A percentile compares a stretch with the other conserved stretches of the same genome.
Conservation (phyloP, 2,797 vertebrate species). For the Tragopan temminckii region DNA sequence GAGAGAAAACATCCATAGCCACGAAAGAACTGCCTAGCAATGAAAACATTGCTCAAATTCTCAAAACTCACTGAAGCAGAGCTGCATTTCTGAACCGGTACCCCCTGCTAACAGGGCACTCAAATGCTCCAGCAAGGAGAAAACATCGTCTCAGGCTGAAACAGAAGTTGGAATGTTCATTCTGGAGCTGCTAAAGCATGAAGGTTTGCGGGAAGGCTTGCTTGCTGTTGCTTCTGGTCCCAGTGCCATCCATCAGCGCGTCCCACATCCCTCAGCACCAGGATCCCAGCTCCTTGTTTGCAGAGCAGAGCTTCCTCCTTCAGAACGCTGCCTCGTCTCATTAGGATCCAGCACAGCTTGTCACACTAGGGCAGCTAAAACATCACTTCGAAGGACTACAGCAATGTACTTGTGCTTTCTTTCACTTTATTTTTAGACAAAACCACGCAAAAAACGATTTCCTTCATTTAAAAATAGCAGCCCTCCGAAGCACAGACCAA, state of each 20-base stretch:
- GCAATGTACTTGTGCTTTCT: background rate
- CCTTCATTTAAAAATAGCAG: constrained; percentile 20
- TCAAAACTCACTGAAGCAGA: background rate
- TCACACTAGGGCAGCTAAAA: background rate
- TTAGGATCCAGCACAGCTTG: background rate
- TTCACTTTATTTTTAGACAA: constrained; percentile 46
- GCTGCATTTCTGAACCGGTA: background rate
- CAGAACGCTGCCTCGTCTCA: background rate
- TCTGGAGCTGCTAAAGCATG: background rate
- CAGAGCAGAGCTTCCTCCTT: background rate
- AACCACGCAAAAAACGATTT: background rate
- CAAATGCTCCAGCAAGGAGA: background rate
- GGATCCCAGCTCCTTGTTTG: background rate
- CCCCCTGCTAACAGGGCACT: too few species aligned
- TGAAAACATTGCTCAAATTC: background rate
- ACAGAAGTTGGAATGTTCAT: background rate
- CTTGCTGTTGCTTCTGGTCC: background rate
- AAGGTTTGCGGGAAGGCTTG: background rate
- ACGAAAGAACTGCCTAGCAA: rapidly evolving
- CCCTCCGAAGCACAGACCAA: background rate
- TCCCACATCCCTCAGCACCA: background rate
- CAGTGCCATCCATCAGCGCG: background rate
- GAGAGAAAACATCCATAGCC: background rate
- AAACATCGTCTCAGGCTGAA: background rate
- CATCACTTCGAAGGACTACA: background rate